These are phyloP conservation scores for Adrianichthys oophorus DNA, from an alignment of 2,797 vertebrate species.

Conservation along the genomic window DNA sequence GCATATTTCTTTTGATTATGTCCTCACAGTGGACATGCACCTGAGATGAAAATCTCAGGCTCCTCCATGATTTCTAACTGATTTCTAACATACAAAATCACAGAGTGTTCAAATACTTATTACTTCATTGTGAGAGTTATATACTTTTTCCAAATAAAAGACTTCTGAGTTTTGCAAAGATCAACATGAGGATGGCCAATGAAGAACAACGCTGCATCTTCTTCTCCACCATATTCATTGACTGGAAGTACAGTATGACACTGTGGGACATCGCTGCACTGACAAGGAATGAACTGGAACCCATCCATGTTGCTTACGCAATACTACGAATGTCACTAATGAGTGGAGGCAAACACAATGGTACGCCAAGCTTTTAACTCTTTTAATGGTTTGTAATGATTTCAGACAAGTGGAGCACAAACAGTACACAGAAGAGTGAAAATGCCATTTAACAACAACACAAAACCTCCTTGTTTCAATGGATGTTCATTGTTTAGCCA, in stretches of 20 bases:
- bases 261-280: conserved; percentile 3
- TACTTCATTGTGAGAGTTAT: too few relatives aligned
- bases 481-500: conserved; percentile 13
- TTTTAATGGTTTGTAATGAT: conserved; percentile 31
- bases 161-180: too few relatives aligned
- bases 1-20: too few relatives aligned
- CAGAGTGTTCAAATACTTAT: too few relatives aligned
- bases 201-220: too few relatives aligned
- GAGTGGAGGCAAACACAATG: conserved; percentile 25
- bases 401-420: conserved; percentile 27
- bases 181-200: too few relatives aligned
- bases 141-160: too few relatives aligned
- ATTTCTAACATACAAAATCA: too few relatives aligned
- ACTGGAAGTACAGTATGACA: background rate
- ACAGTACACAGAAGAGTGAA: conserved; percentile 7
- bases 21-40: too few relatives aligned
- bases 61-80: too few relatives aligned
- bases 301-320: conserved; percentile 47
- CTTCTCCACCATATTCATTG: too few relatives aligned
- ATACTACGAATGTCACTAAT: conserved; percentile 42
- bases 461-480: conserved; percentile 12
- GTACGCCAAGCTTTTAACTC: conserved; percentile 6
- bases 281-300: conserved; percentile 10
- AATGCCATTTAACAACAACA: background rate
- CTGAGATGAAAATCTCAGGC: too few relatives aligned